These are phyloP conservation scores for Calameuta pallipes DNA, from an alignment of 2,888 invertebrate species.

Conservation along the genomic window DNA sequence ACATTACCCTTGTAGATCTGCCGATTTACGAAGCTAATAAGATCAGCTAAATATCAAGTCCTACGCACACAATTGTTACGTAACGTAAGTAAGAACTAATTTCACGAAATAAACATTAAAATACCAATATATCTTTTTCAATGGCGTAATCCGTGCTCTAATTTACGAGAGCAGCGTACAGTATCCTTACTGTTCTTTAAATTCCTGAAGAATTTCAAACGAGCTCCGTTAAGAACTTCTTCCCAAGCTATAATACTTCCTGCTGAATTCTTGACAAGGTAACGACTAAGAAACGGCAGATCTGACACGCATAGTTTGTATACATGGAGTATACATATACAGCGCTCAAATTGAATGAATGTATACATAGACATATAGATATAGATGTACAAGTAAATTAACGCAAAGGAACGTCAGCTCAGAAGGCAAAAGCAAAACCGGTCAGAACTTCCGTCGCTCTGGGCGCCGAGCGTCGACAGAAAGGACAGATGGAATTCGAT, in stretches of 20 bases:
- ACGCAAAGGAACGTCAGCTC: not conserved
- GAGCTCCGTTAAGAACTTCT: not conserved
- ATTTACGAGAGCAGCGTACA: not conserved
- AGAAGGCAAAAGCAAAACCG: not conserved
- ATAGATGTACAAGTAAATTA: not conserved
- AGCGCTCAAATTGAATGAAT: not conserved
- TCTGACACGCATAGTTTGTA: not conserved
- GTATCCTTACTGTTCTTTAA: not conserved
- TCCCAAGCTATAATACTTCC: constrained; percentile 15
- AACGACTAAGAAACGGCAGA: constrained; percentile 29
- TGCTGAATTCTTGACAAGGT: constrained; percentile 45
- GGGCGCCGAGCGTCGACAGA: constrained; percentile 18
- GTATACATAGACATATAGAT: not conserved
- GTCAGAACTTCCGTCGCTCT: constrained; percentile 40
- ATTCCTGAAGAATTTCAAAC: not conserved
- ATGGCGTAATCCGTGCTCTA: not conserved
- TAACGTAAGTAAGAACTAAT: not conserved
- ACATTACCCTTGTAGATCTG: not conserved
- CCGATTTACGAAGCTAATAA: not conserved
- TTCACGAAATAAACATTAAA: not conserved
- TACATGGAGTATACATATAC: not conserved
- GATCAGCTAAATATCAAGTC: not conserved
- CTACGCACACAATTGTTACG: not conserved
- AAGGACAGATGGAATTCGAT: constrained; percentile 41
- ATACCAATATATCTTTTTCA: not conserved